Conservation (phyloP, 2,113 vertebrate genomes). For the Marmota flaviventris region DNA sequence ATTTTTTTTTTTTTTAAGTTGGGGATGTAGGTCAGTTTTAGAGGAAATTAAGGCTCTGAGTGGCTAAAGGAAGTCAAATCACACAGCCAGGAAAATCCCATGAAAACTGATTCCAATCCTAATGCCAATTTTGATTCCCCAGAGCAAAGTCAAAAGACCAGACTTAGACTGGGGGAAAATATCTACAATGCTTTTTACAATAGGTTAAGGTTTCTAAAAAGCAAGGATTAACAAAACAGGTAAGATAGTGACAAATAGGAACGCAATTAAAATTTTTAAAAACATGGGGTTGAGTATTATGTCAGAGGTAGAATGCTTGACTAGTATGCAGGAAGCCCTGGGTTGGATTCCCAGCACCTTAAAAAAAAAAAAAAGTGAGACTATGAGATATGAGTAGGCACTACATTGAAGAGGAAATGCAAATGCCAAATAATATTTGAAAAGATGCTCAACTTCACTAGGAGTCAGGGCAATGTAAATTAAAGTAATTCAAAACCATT, state of each 20-base stretch:
- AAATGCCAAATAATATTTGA: constrained; percentile 1
- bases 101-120: not conserved
- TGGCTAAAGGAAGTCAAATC: not conserved
- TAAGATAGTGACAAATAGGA: not conserved
- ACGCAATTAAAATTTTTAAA: not conserved
- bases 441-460: not conserved
- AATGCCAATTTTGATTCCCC: not conserved
- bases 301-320: no score
- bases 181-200: not conserved
- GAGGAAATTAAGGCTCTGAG: not conserved
- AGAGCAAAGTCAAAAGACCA: not conserved
- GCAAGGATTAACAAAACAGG: constrained; percentile 40
- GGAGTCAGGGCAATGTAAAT: constrained; percentile 21
- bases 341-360: no score
- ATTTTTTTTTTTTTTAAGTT: no score
- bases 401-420: not conserved
- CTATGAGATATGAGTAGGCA: not conserved
- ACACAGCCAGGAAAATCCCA: not conserved
- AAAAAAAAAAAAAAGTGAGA: not conserved
- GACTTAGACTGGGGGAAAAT: not conserved
- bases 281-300: no score
- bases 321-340: no score
- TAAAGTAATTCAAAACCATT: constrained; percentile 5
- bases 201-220: not conserved
- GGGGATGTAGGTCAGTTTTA: not conserved